phyloP scores from a whole-genome alignment of 2,113 vertebrate species.

The Marmota flaviventris region DNA sequence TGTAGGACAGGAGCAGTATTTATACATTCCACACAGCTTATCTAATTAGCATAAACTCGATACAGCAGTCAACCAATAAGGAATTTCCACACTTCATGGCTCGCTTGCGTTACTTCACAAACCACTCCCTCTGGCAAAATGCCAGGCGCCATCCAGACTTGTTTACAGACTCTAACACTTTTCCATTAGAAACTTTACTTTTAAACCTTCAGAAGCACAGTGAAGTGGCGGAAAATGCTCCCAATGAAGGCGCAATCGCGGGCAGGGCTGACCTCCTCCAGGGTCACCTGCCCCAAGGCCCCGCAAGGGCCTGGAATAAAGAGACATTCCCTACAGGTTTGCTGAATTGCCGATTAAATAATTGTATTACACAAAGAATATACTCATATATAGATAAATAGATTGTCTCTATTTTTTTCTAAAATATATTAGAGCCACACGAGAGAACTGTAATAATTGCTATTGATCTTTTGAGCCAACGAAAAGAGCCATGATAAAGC shows the following conservation, averaged over 20 bases:
- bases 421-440: background rate
- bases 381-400: fast-evolving
- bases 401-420: background rate
- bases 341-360: background rate
- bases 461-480: background rate
- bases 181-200: background rate
- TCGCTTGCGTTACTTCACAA: too few relatives aligned
- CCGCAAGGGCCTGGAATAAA: background rate
- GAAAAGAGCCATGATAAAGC: background rate
- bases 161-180: too few relatives aligned
- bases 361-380: fast-evolving
- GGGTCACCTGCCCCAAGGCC: fast-evolving
- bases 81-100: too few relatives aligned
- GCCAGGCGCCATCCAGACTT: too few relatives aligned
- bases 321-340: fast-evolving
- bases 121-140: too few relatives aligned
- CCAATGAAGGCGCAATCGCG: too few relatives aligned
- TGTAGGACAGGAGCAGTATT: too few relatives aligned
- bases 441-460: background rate
- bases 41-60: too few relatives aligned
- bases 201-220: background rate
- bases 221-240: background rate
- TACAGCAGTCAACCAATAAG: too few relatives aligned
- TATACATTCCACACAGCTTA: too few relatives aligned
- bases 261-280: background rate